Base-by-base conservation (phyloP, 2,113 vertebrate genomes). In the Peromyscus polionotus region DNA sequence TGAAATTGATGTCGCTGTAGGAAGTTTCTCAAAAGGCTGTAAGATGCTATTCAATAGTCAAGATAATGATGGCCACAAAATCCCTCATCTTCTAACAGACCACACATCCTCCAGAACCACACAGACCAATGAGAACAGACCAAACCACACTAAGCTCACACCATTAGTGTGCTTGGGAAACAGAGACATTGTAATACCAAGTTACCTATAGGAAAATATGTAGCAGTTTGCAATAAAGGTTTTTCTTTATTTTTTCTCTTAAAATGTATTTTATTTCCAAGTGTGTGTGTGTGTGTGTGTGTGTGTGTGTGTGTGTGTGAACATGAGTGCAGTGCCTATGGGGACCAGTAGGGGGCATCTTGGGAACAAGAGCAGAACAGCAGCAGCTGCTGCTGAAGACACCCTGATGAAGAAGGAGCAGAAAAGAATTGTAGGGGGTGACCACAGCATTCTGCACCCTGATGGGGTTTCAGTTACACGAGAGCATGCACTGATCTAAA, bases 401-500 rank as follows among this genome's bases (percentile, higher is more conserved):
- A 13, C 17, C 24, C 42, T 20, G 11, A 70, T 0, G 1, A 16
- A n/a, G 57, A 94, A 61, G 90, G 54, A 12, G 24, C 65, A 7
- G 0, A 20, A 20, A 17, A 31, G 45, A 68, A 48, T n/a, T 79
- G 51, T 48, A 5, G 57, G n/a, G 39, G 11, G 9, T 16, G 14
- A 72, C 1, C 1, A 33, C 7, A 48, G 19, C 1, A 6, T 26
- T 94, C n/a, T 33, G 2, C 0, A 1, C 67, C 88, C 11, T 67
- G 39, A n/a, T 0, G 13, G 54, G 63, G 48, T 13, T 16, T 26
- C 68, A 61, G 39, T 24, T 31, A 33, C 20, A 7, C 6, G 0
- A 48, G 59, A 2, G 42, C 5, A 20, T 4, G 28, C 5, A 9
- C 8, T 5, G 59, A n/a, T 17, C 90, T 67, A 12, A 61, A n/a